Percentiles rank a stretch among this genome's conserved stretches.
phyloP scores from a whole-genome alignment of 2,113 vertebrate genomes.

The Australoheros scitulus region DNA sequence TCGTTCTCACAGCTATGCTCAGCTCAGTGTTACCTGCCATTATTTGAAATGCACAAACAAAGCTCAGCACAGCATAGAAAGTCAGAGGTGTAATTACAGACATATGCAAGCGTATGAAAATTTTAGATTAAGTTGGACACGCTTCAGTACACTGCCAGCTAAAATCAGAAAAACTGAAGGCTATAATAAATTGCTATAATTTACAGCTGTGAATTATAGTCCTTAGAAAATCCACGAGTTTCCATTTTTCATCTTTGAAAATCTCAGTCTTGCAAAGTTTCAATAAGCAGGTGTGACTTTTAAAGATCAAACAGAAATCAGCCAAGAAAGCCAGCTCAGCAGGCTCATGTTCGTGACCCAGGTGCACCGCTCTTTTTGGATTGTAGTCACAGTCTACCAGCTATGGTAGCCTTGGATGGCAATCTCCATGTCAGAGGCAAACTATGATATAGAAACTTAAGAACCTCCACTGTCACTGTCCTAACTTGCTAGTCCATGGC shows the following conservation, averaged over 20 bases:
- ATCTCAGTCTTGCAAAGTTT: neutral
- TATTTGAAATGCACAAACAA: too few species aligned
- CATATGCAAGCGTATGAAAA: too few species aligned
- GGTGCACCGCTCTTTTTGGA: neutral
- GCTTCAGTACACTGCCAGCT: too few species aligned
- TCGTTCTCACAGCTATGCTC: neutral
- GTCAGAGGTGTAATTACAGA: too few species aligned
- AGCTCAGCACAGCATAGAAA: too few species aligned
- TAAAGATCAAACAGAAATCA: neutral
- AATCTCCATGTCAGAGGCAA: neutral
- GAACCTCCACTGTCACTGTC: neutral
- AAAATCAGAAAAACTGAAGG: too few species aligned
- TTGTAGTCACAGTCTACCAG: neutral
- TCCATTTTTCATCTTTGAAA: too few species aligned
- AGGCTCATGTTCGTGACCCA: accelerated
- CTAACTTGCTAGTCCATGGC: neutral
- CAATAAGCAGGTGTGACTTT: neutral
- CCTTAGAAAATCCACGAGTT: neutral
- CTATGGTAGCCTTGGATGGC: neutral
- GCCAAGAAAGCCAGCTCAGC: accelerated
- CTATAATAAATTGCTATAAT: too few species aligned
- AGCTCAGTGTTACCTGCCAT: too few species aligned
- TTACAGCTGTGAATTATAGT: neutral
- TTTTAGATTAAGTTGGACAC: too few species aligned
- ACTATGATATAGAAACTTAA: accelerated